Percentiles rank a stretch among this genome's conserved stretches.
Evolutionary conservation across 2,888 invertebrate species (phyloP).

Genomic region (Octonoba sinensis): DNA sequence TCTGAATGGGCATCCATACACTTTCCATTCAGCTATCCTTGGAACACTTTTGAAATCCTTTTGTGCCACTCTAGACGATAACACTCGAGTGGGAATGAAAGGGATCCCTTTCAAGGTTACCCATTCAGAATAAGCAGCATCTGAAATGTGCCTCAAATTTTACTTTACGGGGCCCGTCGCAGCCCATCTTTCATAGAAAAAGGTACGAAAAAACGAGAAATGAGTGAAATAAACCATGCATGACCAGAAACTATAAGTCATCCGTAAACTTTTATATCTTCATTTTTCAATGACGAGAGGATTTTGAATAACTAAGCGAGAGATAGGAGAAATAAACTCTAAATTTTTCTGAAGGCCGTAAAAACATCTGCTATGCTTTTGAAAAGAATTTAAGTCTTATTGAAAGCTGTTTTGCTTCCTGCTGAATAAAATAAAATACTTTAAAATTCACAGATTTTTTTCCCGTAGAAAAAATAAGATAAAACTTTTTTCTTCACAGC

Average conservation of each 20-base stretch:
- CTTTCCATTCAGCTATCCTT: slow-evolving; percentile 4
- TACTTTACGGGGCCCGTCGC: background rate
- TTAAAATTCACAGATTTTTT: too few relatives aligned
- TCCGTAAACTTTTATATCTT: background rate
- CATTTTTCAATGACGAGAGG: background rate
- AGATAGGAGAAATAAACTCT: too few relatives aligned
- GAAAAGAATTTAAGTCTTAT: too few relatives aligned
- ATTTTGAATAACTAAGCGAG: too few relatives aligned
- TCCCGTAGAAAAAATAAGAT: too few relatives aligned
- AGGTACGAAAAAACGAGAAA: background rate
- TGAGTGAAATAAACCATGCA: slow-evolving; percentile 7
- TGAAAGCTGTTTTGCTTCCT: too few relatives aligned
- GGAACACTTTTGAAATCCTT: background rate
- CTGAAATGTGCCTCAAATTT: slow-evolving; percentile 1
- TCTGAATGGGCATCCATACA: background rate
- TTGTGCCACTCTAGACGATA: background rate
- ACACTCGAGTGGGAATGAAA: background rate
- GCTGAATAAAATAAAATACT: too few relatives aligned
- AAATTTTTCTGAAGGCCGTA: too few relatives aligned
- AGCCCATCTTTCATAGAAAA: background rate
- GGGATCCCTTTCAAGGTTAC: background rate
- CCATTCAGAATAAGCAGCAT: background rate
- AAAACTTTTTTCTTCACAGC: too few relatives aligned
- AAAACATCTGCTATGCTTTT: too few relatives aligned
- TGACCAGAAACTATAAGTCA: slow-evolving; percentile 2